Conservation (phyloP, 1,140 invertebrate species). For the Elymnias hypermnestra region DNA sequence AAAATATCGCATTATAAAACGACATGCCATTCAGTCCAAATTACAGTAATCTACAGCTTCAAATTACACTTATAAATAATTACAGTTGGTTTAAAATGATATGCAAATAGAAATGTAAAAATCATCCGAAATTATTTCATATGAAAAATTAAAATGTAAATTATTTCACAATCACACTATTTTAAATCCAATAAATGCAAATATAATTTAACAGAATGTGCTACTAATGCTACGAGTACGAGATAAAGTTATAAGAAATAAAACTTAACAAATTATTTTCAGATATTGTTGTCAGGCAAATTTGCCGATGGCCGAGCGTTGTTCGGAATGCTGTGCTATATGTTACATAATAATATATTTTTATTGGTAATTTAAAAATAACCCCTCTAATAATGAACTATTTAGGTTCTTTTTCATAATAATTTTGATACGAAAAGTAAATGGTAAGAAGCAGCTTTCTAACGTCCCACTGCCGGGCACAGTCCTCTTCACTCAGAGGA, state of each 20-base stretch:
- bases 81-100: constrained; percentile 33
- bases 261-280: neutral
- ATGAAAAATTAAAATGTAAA: neutral
- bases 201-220: neutral
- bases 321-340: constrained; percentile 1
- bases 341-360: too few species aligned
- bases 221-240: neutral
- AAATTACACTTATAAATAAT: constrained; percentile 24
- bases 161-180: constrained; percentile 2
- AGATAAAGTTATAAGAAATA: neutral
- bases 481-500: too few species aligned
- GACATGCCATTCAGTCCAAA: constrained; percentile 38
- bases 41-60: constrained; percentile 29
- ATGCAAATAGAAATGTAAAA: constrained; percentile 29
- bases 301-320: neutral
- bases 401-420: neutral
- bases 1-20: constrained; percentile 24
- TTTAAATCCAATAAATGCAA: constrained; percentile 2
- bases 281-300: neutral
- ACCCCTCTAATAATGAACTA: too few species aligned
- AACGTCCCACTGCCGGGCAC: too few species aligned
- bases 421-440: too few species aligned
- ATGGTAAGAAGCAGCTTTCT: too few species aligned
- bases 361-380: too few species aligned
- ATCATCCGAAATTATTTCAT: constrained; percentile 5